These are phyloP conservation scores for Craseonycteris thonglongyai DNA, from an alignment of 2,113 vertebrate species.

Conservation along the genomic window DNA sequence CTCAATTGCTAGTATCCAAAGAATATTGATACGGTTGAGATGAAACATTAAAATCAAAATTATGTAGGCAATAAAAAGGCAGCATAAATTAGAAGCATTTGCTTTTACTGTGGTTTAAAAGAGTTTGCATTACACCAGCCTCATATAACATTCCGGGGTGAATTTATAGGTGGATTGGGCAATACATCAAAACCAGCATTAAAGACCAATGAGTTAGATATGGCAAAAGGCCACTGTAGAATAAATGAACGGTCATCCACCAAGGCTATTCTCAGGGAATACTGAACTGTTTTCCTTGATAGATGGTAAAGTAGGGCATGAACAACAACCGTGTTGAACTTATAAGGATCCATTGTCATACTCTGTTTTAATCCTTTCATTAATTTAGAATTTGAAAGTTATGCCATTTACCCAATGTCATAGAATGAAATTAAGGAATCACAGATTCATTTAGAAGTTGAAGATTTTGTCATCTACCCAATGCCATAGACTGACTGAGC, in stretches of 20 bases:
- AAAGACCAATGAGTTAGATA: slow-evolving; percentile 52
- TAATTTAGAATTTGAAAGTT: not conserved
- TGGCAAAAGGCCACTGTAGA: slow-evolving; percentile 58
- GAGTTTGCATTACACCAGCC: slow-evolving; percentile 29
- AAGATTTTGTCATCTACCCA: not conserved
- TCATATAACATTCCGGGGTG: slow-evolving; percentile 45
- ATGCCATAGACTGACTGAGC: not conserved
- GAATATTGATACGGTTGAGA: slow-evolving; percentile 65
- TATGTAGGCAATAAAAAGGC: slow-evolving; percentile 72
- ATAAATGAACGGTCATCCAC: slow-evolving; percentile 60
- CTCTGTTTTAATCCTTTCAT: not conserved
- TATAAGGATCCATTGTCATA: not conserved
- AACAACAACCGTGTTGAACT: not conserved
- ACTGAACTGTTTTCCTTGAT: not conserved
- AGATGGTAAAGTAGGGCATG: not conserved
- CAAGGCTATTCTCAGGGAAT: not conserved
- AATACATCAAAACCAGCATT: slow-evolving; percentile 61
- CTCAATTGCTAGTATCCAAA: slow-evolving; percentile 61
- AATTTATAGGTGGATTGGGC: slow-evolving; percentile 36
- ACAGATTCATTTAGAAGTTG: not conserved
- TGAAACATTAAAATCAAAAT: slow-evolving; percentile 75
- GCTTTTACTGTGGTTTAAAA: slow-evolving; percentile 62
- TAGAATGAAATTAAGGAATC: not conserved
- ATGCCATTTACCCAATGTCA: not conserved
- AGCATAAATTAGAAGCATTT: slow-evolving; percentile 74